Evolutionary conservation across 2,888 invertebrate species (phyloP), one percentile per base, ranked within the genome.

Genomic region (Arge pagana): DNA sequence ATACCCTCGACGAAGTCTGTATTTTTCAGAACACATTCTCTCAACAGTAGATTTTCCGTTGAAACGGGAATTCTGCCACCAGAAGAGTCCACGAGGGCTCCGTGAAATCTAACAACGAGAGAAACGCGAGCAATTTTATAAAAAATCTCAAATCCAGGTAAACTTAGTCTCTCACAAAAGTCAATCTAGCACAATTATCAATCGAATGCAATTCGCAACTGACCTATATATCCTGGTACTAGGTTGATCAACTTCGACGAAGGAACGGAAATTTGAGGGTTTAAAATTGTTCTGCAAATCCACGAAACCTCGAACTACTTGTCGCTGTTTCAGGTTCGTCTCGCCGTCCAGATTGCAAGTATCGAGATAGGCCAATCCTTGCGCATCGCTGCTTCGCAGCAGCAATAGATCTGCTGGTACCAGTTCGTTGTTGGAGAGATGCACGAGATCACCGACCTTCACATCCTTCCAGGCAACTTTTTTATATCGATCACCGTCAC

Each of bases 271-370:
- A 77, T 89, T 88, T 62, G 86, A 82, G 40, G 93, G 89, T 65
- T 85, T 85, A 77, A 93, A 93, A 54, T 83, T 81, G 64, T 81
- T 78, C 79, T 87, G 88, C 84, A 86, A 85, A 60, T 89, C 85
- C 54, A 81, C 80, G 69, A 90, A 88, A 10, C 89, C 90, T 28
- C 85, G 78, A n/a, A 87, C 88, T 37, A 93, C 90, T 73, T 92
- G 86, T 62, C 96, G 83, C 72, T 95, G 93, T 76, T 97, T 97
- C 56, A 97, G 82, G 79, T 96, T 97, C 37, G 93, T 92, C 79
- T 97, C 97, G 7, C 97, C 97, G 71, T 97, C 97, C 69, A 97
- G 81, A 79, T 97, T 96, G 71, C 94, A 93, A 0, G 97, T 97
- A 78, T 97, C 97, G 61, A 97, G 86, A 78, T 93, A 96, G 73